Percentiles rank a stretch among this genome's conserved stretches.
Evolutionary conservation across 2,797 vertebrate genomes (phyloP).

Genomic region (Chelon labrosus): DNA sequence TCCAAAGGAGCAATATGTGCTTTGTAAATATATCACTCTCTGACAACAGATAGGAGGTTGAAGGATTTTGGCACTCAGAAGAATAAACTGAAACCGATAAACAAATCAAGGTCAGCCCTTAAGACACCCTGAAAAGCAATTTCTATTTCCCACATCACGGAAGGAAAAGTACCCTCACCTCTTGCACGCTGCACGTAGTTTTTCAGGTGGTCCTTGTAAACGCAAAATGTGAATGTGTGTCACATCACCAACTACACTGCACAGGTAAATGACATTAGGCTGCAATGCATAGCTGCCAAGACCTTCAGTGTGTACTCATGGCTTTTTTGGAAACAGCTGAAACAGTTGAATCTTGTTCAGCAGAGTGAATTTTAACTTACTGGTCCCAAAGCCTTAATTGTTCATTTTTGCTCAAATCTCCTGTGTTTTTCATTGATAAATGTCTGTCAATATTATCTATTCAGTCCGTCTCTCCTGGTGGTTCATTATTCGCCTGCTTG

Average conservation of each 20-base stretch:
- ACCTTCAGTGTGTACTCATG: too few relatives aligned
- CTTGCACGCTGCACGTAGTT: neutral
- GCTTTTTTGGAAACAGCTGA: neutral
- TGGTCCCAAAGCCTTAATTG: slow-evolving; percentile 60
- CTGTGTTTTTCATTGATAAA: slow-evolving; percentile 71
- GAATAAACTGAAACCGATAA: slow-evolving; percentile 65
- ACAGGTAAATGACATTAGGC: neutral
- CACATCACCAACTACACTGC: neutral
- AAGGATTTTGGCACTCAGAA: slow-evolving; percentile 52
- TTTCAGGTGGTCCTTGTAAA: slow-evolving; percentile 35
- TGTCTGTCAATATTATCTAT: slow-evolving; percentile 69
- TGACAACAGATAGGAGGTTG: slow-evolving; percentile 58
- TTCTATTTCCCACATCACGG: slow-evolving; percentile 49
- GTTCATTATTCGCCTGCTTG: slow-evolving; percentile 59
- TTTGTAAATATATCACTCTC: slow-evolving; percentile 65
- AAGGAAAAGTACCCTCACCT: slow-evolving; percentile 25
- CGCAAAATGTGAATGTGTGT: slow-evolving; percentile 17
- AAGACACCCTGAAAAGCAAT: slow-evolving; percentile 43
- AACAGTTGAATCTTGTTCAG: slow-evolving; percentile 5
- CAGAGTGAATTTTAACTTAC: slow-evolving; percentile 32
- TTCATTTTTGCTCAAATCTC: slow-evolving; percentile 58
- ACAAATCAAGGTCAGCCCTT: slow-evolving; percentile 59
- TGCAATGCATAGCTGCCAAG: neutral
- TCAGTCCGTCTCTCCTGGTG: slow-evolving; percentile 58
- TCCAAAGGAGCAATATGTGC: slow-evolving; percentile 41